Base-by-base conservation (phyloP, 2,797 vertebrate genomes). In the Sebastes elongatus region DNA sequence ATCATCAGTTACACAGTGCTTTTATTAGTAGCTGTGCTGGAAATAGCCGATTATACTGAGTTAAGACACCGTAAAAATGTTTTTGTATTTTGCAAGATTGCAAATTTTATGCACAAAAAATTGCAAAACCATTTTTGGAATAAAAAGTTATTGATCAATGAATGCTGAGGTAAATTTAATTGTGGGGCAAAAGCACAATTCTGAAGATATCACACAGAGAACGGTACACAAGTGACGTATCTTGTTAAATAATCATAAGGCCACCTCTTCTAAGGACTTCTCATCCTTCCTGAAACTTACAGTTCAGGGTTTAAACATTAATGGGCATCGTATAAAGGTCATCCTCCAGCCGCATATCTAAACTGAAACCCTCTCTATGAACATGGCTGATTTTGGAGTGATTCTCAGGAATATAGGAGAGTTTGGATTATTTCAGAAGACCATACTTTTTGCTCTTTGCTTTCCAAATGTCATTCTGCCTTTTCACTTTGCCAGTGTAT, bases 371-470 rank as follows among this genome's bases (percentile, higher is more conserved):
- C 7, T 42, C 35, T 42, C 62, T 25, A 18, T 64, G 1, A 20
- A 78, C 63, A 97, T 96, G 96, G 83, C 92, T 0, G 92, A 93
- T 0, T 81, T 96, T 1, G 95, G 95, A 18, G 94, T 95, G 62
- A 91, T 96, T 73, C 87, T 97, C 28, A 89, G 74, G 28, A 88
- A 52, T 4, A 72, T 94, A 0, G 96, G 96, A 1, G 96, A 96
- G 35, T 97, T 96, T 64, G 96, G 96, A 56, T 74, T 69, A 1
- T 97, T 97, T 69, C 97, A 98, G 88, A 89, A 94, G 62, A 27
- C 81, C 60, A 64, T 95, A 23, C 81, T 96, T 32, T 52, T 96
- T 18, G 78, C 94, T 18, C 80, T 96, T 1, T 66, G 90, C 38
- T 10, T 96, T 20, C 94, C 95, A 0, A 94, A 86, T 81, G 0